A percentile compares a stretch with the other conserved stretches of the same genome.
phyloP scores from a whole-genome alignment of 2,888 invertebrate genomes.

The Hypena proboscidalis region DNA sequence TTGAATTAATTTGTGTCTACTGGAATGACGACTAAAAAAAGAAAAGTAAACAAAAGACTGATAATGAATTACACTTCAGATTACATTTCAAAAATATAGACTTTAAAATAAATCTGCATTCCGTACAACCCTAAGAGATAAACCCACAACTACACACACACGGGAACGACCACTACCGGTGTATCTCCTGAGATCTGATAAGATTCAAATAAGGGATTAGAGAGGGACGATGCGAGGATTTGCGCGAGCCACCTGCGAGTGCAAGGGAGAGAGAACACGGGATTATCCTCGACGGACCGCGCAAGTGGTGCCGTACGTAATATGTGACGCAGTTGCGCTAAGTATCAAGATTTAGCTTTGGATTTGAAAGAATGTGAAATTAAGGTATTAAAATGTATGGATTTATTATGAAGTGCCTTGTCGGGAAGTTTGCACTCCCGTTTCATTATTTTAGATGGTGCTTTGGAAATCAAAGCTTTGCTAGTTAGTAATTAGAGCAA shows the following conservation, averaged over 20 bases:
- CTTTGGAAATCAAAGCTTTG: no score
- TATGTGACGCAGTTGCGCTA: slow-evolving; percentile 49
- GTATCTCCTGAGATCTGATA: slow-evolving; percentile 85
- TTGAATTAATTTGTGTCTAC: no score
- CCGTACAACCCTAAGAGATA: slow-evolving; percentile 62
- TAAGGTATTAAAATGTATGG: slow-evolving; percentile 28
- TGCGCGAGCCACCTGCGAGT: slow-evolving; percentile 64
- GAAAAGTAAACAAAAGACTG: no score
- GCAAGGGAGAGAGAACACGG: slow-evolving; percentile 66
- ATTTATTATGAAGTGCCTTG: neutral
- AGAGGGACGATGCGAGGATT: slow-evolving; percentile 76
- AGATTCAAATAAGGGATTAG: slow-evolving; percentile 87
- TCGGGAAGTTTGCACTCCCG: no score
- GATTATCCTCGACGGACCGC: slow-evolving; percentile 81
- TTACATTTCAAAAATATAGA: slow-evolving; percentile 9
- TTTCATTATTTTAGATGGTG: no score
- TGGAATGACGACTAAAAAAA: no score
- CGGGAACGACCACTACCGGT: slow-evolving; percentile 74
- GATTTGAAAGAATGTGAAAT: slow-evolving; percentile 47
- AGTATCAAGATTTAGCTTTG: slow-evolving; percentile 52
- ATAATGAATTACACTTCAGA: slow-evolving; percentile 15
- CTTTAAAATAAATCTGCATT: slow-evolving; percentile 15
- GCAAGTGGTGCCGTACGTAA: slow-evolving; percentile 63
- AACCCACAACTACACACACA: slow-evolving; percentile 71
- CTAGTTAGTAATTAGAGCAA: no score